Conservation (phyloP, 2,797 vertebrate species). For the Chelon auratus region DNA sequence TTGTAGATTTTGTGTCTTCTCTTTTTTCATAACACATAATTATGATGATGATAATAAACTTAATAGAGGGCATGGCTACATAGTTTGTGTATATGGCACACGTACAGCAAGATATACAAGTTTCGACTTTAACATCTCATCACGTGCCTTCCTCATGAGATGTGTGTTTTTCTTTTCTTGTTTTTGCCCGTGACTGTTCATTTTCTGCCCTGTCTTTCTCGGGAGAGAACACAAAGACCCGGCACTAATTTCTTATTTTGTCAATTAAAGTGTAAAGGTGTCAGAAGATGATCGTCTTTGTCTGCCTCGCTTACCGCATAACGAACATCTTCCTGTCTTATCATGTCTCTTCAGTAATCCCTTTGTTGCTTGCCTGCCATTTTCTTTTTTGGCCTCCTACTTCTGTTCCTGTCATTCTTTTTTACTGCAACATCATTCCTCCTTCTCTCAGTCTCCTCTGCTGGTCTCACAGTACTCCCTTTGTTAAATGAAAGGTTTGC, state of each 20-base stretch:
- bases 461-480: constrained; percentile 73
- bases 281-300: constrained; percentile 73
- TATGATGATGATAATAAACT: constrained; percentile 23
- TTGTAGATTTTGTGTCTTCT: constrained; percentile 8
- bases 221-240: constrained; percentile 63
- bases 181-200: constrained; percentile 35
- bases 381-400: constrained; percentile 72
- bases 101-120: background rate
- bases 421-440: constrained; percentile 52
- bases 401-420: constrained; percentile 69
- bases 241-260: constrained; percentile 80
- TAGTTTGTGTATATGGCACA: constrained; percentile 29
- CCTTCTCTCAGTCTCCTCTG: constrained; percentile 44
- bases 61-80: constrained; percentile 24
- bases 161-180: constrained; percentile 14
- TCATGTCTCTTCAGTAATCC: constrained; percentile 75
- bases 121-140: constrained; percentile 52
- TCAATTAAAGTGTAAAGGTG: constrained; percentile 81
- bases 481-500: constrained; percentile 85
- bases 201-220: constrained; percentile 35
- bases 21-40: constrained; percentile 1
- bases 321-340: constrained; percentile 69
- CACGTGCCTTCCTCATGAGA: constrained; percentile 36
- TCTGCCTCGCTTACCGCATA: constrained; percentile 63
- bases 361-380: constrained; percentile 79